A percentile compares a stretch with the other conserved stretches of the same genome.
These are phyloP conservation scores for Chorisops tibialis DNA, from an alignment of 2,888 invertebrate genomes.

Conservation along the genomic window DNA sequence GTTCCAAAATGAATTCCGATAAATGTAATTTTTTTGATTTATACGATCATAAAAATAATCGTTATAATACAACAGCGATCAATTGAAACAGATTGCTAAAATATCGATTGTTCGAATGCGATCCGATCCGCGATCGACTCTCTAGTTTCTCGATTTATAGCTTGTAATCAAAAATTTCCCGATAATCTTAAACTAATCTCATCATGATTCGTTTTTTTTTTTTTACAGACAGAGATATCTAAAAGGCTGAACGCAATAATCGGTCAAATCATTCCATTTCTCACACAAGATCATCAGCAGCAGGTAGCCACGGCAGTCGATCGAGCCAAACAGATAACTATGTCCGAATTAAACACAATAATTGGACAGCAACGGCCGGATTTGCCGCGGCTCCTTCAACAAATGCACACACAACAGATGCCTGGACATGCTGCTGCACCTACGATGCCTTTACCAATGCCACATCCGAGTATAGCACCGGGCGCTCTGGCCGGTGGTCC, in stretches of 20 bases:
- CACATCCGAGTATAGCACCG: slow-evolving; percentile 60
- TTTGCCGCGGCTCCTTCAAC: slow-evolving; percentile 78
- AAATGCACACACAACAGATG: slow-evolving; percentile 87
- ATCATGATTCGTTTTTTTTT: slow-evolving; percentile 3
- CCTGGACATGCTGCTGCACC: slow-evolving; percentile 70
- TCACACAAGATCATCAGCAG: slow-evolving; percentile 88
- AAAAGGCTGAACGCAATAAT: slow-evolving; percentile 91
- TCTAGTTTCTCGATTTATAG: not conserved
- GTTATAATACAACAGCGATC: too few relatives aligned
- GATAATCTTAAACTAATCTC: too few relatives aligned
- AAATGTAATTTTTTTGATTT: too few relatives aligned
- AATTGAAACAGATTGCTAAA: too few relatives aligned
- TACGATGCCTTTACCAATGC: slow-evolving; percentile 65
- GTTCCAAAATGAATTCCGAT: too few relatives aligned
- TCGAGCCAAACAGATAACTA: slow-evolving; percentile 91
- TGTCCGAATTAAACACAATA: slow-evolving; percentile 90
- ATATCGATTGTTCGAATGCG: too few relatives aligned
- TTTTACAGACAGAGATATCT: slow-evolving; percentile 88
- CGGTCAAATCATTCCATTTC: slow-evolving; percentile 88
- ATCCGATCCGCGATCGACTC: not conserved
- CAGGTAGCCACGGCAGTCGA: slow-evolving; percentile 92
- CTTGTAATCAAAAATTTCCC: too few relatives aligned
- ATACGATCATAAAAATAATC: too few relatives aligned
- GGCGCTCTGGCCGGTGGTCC: slow-evolving; percentile 58
- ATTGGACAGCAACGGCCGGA: slow-evolving; percentile 89